Percentiles rank a stretch among this genome's conserved stretches.
Evolutionary conservation across 2,113 vertebrate genomes (phyloP).

Genomic region (Laticauda colubrina): DNA sequence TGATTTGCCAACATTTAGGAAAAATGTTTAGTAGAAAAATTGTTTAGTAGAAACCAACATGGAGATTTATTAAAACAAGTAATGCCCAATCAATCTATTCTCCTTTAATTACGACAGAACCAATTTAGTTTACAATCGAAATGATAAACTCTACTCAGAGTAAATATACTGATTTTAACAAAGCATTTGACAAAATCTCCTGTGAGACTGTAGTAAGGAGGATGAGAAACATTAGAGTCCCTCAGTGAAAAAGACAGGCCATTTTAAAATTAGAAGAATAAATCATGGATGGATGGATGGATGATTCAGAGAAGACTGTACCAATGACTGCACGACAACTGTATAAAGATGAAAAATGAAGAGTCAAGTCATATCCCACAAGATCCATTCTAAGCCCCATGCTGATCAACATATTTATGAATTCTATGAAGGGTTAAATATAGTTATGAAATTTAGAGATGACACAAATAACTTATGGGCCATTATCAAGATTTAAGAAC

Average conservation of each 20-base stretch:
- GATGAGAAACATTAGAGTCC: background rate
- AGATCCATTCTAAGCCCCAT: background rate
- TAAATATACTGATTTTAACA: background rate
- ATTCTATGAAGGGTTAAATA: background rate
- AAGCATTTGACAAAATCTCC: background rate
- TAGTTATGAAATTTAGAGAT: background rate
- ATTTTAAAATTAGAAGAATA: background rate
- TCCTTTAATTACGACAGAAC: background rate
- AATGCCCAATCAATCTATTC: background rate
- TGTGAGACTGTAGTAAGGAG: background rate
- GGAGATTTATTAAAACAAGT: background rate
- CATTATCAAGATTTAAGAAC: background rate
- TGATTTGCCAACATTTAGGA: background rate
- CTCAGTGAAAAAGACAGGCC: background rate
- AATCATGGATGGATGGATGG: background rate
- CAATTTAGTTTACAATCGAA: background rate
- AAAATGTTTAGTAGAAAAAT: background rate
- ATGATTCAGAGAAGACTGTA: background rate
- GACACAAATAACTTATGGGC: background rate
- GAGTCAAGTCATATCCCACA: background rate
- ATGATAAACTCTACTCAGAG: background rate
- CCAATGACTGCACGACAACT: background rate
- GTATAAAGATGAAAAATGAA: background rate
- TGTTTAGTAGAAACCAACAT: background rate
- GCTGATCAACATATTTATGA: background rate